Conservation (phyloP, 2,113 vertebrate species). For the Chinchilla lanigera region DNA sequence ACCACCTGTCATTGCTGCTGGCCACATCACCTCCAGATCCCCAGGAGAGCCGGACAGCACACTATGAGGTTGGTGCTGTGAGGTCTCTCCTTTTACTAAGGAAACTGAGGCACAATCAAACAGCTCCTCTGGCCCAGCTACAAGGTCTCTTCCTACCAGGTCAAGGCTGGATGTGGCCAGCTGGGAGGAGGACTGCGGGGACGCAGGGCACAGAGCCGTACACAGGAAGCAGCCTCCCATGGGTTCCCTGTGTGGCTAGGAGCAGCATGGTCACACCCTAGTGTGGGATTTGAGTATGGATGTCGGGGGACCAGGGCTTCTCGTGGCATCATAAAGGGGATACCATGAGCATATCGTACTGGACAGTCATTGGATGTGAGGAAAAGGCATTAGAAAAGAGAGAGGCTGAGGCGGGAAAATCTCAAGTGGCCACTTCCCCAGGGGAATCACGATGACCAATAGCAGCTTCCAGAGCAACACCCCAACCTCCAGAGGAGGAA, state of each 20-base stretch:
- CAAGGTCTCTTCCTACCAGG: not conserved
- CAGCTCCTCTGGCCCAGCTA: not conserved
- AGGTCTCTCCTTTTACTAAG: not conserved
- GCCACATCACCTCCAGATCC: not conserved
- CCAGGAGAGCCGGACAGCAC: fast-evolving
- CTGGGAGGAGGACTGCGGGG: not conserved
- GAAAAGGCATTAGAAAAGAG: fast-evolving
- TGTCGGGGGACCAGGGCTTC: not conserved
- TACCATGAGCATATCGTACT: fast-evolving
- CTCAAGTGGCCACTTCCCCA: not conserved
- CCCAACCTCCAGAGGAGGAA: not conserved
- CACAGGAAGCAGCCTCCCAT: not conserved
- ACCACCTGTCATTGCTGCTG: not conserved
- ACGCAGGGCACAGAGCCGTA: not conserved
- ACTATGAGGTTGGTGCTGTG: not conserved
- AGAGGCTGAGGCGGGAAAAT: not conserved
- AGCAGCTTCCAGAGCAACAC: not conserved
- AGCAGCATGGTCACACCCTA: not conserved
- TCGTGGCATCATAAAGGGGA: not conserved
- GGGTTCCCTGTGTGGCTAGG: not conserved
- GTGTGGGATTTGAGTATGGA: not conserved
- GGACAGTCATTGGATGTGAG: not conserved
- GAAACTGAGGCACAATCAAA: not conserved
- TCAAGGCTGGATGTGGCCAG: not conserved
- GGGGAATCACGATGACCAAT: fast-evolving